A percentile compares a stretch with the other conserved stretches of the same genome.
Evolutionary conservation across 2,113 vertebrate genomes (phyloP).

Genomic region (Eulacestoma nigropectus): DNA sequence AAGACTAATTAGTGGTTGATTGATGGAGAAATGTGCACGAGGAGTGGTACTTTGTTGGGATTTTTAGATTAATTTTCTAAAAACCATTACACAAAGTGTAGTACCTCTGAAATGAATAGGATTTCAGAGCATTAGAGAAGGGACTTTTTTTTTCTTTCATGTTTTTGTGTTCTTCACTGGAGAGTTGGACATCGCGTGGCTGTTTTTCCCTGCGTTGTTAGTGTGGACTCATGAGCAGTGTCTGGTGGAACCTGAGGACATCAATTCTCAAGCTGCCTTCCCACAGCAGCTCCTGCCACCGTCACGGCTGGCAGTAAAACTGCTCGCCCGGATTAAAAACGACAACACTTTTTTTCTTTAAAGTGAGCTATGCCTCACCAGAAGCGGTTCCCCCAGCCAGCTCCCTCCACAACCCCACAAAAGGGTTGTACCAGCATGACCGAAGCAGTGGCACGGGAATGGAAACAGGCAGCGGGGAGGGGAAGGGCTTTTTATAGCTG

Average conservation of each 20-base stretch:
- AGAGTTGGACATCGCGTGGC: background rate
- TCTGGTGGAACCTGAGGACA: background rate
- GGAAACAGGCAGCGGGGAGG: conserved; percentile 19
- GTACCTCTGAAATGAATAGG: background rate
- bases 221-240: background rate
- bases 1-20: background rate
- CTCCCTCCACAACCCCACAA: background rate
- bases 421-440: background rate
- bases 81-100: background rate
- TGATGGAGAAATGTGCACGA: background rate
- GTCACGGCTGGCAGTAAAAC: background rate
- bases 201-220: background rate
- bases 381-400: background rate
- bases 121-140: background rate
- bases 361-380: background rate
- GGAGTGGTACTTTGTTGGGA: background rate
- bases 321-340: background rate
- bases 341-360: background rate
- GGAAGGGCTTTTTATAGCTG: conserved; percentile 61
- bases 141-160: background rate
- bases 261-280: background rate
- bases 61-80: background rate
- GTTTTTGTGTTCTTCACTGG: background rate
- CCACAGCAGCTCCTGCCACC: background rate
- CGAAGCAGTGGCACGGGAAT: background rate